Evolutionary conservation across 2,113 vertebrate species (phyloP).

Genomic region (Pontoporia blainvillei): DNA sequence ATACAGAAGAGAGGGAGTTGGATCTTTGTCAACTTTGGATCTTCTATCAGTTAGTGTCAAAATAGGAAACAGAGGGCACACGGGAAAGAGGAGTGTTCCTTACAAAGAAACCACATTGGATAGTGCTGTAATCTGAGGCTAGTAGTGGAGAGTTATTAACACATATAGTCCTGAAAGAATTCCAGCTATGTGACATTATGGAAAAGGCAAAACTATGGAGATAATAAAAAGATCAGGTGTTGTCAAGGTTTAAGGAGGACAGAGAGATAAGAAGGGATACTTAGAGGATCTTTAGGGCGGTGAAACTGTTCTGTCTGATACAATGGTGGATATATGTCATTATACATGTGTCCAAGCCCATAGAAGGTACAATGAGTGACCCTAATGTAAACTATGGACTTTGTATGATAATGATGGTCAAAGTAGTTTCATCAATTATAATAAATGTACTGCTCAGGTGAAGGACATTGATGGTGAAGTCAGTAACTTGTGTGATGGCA

Average conservation of each 20-base stretch:
- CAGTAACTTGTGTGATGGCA: not conserved
- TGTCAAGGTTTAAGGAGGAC: not conserved
- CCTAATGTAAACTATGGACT: not conserved
- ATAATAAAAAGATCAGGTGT: not conserved
- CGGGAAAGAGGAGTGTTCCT: not conserved
- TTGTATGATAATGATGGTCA: not conserved
- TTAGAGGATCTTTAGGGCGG: not conserved
- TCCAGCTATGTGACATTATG: not conserved
- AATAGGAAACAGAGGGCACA: not conserved
- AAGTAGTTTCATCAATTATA: not conserved
- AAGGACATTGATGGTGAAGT: not conserved
- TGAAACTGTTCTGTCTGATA: not conserved
- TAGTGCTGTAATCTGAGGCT: not conserved
- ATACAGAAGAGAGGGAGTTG: not conserved
- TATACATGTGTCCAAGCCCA: not conserved
- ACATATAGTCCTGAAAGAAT: not conserved
- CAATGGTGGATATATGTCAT: not conserved
- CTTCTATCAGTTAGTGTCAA: not conserved
- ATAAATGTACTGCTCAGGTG: not conserved
- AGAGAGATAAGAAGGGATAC: not conserved
- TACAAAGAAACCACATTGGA: not conserved
- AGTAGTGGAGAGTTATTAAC: not conserved
- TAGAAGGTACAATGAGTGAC: not conserved
- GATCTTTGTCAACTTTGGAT: not conserved
- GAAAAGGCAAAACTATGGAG: not conserved